These are phyloP conservation scores for Parochlus steinenii DNA, from an alignment of 2,888 invertebrate species.

Conservation along the genomic window DNA sequence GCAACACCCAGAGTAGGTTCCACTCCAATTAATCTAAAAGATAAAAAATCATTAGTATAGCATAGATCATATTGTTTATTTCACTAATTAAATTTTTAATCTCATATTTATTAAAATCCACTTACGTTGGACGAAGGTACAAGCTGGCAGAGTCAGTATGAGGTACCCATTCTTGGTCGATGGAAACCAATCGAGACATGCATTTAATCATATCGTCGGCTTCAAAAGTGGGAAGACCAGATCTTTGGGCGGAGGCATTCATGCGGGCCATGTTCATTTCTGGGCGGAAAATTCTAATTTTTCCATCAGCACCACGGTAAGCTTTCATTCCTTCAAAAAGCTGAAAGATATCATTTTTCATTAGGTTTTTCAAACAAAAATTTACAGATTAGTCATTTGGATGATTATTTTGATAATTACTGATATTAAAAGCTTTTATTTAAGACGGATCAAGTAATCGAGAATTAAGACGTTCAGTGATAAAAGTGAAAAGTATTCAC, in stretches of 20 bases:
- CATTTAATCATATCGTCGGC: constrained; percentile 72
- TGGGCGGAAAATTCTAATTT: constrained; percentile 87
- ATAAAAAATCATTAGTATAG: too few relatives aligned
- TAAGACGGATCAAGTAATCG: too few relatives aligned
- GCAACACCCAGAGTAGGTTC: constrained; percentile 93
- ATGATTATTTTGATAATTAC: too few relatives aligned
- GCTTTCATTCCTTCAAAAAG: constrained; percentile 98
- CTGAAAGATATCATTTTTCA: constrained; percentile 39
- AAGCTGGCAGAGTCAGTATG: constrained; percentile 77
- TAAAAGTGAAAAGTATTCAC: too few relatives aligned
- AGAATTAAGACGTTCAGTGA: too few relatives aligned
- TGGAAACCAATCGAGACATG: constrained; percentile 63
- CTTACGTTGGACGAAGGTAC: constrained; percentile 91
- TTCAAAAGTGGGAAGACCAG: constrained; percentile 80
- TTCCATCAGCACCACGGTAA: constrained; percentile 81
- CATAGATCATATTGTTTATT: too few relatives aligned
- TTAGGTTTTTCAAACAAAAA: not conserved
- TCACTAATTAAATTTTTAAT: too few relatives aligned
- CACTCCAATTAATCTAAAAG: constrained; percentile 88
- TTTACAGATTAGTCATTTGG: too few relatives aligned
- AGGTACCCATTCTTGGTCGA: constrained; percentile 98
- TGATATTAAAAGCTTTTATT: too few relatives aligned
- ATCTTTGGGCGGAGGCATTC: constrained; percentile 67
- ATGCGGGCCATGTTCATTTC: constrained; percentile 90
- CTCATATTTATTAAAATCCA: too few relatives aligned